Evolutionary conservation across 2,888 invertebrate genomes (phyloP).

Genomic region (Rapana venosa): DNA sequence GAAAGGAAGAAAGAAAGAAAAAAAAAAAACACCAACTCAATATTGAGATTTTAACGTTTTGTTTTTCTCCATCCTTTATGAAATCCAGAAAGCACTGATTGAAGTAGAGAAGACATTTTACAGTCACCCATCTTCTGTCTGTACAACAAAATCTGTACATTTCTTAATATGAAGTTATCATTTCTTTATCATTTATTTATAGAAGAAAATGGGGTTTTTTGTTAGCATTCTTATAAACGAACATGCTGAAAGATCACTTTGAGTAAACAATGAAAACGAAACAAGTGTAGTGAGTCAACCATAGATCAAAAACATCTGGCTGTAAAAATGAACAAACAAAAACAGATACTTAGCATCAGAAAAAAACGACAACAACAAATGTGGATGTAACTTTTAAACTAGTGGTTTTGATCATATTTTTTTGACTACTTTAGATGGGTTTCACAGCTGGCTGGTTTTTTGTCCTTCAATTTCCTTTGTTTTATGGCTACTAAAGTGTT

Average conservation of each 20-base stretch:
- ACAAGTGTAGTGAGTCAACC: no score
- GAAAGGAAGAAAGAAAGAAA: no score
- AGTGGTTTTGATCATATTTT: background rate
- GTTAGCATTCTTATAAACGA: background rate
- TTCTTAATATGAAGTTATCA: background rate
- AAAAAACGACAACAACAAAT: background rate
- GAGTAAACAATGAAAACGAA: no score
- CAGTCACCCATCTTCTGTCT: background rate
- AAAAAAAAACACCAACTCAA: no score
- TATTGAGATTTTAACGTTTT: background rate
- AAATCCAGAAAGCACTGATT: background rate
- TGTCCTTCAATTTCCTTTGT: conserved; percentile 29
- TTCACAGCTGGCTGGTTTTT: conserved; percentile 39
- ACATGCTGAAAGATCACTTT: no score
- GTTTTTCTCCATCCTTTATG: background rate
- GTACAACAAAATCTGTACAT: background rate
- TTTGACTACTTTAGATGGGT: conserved; percentile 33
- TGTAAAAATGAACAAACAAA: background rate
- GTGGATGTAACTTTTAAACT: background rate
- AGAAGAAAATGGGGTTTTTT: background rate
- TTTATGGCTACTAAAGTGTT: conserved; percentile 47
- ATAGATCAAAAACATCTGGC: background rate
- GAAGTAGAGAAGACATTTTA: background rate
- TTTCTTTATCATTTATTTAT: background rate
- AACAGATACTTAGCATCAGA: background rate